phyloP scores from a whole-genome alignment of 2,113 vertebrate genomes.

The Melanerpes aurifrons region DNA sequence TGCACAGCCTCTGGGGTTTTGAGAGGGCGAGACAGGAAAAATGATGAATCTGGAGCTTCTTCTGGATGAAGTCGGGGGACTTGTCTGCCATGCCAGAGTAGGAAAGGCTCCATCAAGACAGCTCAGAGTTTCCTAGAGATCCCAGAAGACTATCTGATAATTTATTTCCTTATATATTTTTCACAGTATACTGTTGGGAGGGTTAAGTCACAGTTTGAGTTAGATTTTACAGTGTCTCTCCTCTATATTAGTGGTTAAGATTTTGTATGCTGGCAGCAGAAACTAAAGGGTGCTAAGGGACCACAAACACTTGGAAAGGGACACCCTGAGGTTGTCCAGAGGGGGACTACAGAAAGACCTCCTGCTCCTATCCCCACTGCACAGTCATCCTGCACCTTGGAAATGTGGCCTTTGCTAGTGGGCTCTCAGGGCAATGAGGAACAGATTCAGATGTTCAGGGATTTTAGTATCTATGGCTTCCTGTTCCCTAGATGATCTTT shows the following conservation, averaged over 20 bases:
- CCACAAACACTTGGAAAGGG: neutral
- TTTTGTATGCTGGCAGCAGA: neutral
- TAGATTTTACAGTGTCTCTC: neutral
- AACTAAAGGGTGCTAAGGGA: neutral
- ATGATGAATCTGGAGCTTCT: neutral
- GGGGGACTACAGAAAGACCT: neutral
- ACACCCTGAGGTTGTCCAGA: neutral
- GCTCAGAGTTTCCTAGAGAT: neutral
- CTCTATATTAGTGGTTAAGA: neutral
- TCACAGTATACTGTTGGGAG: neutral
- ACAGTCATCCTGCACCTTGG: neutral
- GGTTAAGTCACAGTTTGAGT: neutral
- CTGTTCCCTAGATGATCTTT: neutral
- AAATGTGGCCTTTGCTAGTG: neutral
- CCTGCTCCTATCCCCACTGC: neutral
- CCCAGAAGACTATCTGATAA: neutral
- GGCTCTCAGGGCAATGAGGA: neutral
- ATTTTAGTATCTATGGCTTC: neutral
- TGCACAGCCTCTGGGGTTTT: neutral
- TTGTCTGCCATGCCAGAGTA: accelerated
- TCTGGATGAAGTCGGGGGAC: neutral
- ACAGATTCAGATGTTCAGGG: neutral
- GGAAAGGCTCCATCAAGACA: neutral
- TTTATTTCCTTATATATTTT: neutral
- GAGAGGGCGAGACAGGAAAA: neutral